Evolutionary conservation across 2,888 invertebrate genomes (phyloP), one percentile per base, ranked within the genome.

Genomic region (Heterodera filipjevi): DNA sequence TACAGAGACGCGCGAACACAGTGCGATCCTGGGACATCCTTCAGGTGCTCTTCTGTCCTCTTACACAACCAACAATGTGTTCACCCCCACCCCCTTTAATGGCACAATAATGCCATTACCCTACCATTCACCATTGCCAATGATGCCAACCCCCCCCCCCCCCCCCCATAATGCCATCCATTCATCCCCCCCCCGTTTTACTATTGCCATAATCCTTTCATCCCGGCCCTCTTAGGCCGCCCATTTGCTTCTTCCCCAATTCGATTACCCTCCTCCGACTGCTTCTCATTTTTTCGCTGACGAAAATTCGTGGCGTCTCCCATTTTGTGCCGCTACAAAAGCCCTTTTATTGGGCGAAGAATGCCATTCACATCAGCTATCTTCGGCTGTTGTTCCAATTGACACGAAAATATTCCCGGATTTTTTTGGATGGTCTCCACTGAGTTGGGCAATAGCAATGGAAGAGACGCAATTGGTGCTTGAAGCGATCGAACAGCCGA

Each of bases 401-500:
- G 33, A 39, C 33, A n/a, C 19, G 22, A 75, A 75, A 19, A 53
- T 35, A 30, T 75, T 75, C 32, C 30, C 66, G 8, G 76, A 75
- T 19, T 75, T 75, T 75, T 27, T n/a, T 19, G 76, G 76, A 75
- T 75, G 76, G 76, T 66, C 76, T 35, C 64, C 76, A 32, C 76
- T 75, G 14, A 64, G 16, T 64, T 64, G 76, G 76, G 76, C 76
- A n/a, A 33, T 75, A 30, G 76, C 76, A 32, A 64, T 75, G 33
- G 76, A 64, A 30, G 64, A 53, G 19, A 66, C 39, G n/a, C 32
- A 22, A 30, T 35, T 66, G 19, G 76, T 75, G 33, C 33, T 6
- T 14, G 16, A 12, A 30, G 30, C 59, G 39, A 49, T 59, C 2
- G 64, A 14, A 30, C 22, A 66, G 30, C 64, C 64, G 22, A 49